Conservation (phyloP, 1,140 invertebrate species). For the Zaprionus africanus region DNA sequence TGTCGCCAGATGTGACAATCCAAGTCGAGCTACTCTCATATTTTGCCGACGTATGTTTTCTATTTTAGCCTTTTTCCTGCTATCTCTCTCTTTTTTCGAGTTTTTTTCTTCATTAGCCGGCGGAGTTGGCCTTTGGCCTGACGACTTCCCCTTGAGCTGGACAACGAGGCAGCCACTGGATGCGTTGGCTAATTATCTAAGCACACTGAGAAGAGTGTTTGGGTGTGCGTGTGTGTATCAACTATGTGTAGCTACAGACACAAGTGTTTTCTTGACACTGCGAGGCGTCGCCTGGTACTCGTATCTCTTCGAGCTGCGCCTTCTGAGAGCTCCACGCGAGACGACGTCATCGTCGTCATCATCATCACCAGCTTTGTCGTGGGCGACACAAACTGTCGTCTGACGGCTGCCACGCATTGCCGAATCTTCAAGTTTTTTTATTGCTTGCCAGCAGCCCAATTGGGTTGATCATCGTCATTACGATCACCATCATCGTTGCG, state of each 20-base stretch:
- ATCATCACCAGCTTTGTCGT: slow-evolving; percentile 49
- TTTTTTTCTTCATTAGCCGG: slow-evolving; percentile 67
- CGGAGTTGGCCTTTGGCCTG: slow-evolving; percentile 63
- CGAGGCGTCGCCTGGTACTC: slow-evolving; percentile 57
- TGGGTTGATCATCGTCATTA: slow-evolving; percentile 68
- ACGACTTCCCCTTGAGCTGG: slow-evolving; percentile 11
- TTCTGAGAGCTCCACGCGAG: slow-evolving; percentile 29
- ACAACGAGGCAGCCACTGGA: slow-evolving; percentile 10
- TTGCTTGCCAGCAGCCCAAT: slow-evolving; percentile 49
- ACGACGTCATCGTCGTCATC: slow-evolving; percentile 43
- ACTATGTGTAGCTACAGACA: slow-evolving; percentile 13
- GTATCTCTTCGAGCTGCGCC: slow-evolving; percentile 65
- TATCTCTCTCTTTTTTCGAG: slow-evolving; percentile 31
- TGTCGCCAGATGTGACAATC: slow-evolving; percentile 33
- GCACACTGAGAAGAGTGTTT: slow-evolving; percentile 22
- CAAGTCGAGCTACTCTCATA: slow-evolving; percentile 31
- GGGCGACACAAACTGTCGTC: slow-evolving; percentile 68
- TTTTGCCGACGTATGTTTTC: neutral
- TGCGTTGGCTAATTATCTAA: slow-evolving; percentile 38
- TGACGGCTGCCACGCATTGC: slow-evolving; percentile 68
- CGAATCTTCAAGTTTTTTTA: slow-evolving; percentile 65
- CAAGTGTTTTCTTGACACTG: slow-evolving; percentile 74
- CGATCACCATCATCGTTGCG: slow-evolving; percentile 41
- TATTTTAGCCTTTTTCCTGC: slow-evolving; percentile 8
- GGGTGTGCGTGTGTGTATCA: slow-evolving; percentile 1